Conservation (phyloP, 2,113 vertebrate genomes). For the Sardina pilchardus region DNA sequence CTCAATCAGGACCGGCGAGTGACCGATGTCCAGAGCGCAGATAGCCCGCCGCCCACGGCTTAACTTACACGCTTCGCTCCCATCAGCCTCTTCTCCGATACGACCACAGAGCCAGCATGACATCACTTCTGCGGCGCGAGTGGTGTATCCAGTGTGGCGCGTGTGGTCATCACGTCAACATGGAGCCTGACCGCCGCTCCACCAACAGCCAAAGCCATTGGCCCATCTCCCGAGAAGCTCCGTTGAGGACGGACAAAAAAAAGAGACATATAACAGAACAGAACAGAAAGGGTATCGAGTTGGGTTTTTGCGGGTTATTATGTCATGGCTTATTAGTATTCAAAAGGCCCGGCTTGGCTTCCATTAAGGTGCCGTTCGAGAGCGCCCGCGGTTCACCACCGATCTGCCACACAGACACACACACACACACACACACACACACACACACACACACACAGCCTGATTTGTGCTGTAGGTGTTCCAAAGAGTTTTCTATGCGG, state of each 20-base stretch:
- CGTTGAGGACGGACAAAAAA: constrained; percentile 54
- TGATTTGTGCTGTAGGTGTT: constrained; percentile 53
- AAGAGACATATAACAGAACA: constrained; percentile 53
- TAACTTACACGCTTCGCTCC: constrained; percentile 35
- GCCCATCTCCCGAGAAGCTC: constrained; percentile 60
- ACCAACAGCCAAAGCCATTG: constrained; percentile 55
- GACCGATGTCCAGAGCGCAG: constrained; percentile 21
- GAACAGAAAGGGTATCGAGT: constrained; percentile 63
- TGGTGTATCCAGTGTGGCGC: constrained; percentile 50
- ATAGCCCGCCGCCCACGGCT: constrained; percentile 38
- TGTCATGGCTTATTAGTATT: constrained; percentile 74
- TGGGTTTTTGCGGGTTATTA: constrained; percentile 65
- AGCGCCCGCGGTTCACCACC: constrained; percentile 50
- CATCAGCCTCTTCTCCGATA: constrained; percentile 12
- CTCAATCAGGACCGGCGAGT: constrained; percentile 42
- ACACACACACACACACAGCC: not conserved
- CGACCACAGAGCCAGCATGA: constrained; percentile 50
- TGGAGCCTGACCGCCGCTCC: constrained; percentile 8
- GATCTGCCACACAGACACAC: not conserved
- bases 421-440: not conserved
- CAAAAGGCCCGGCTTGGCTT: constrained; percentile 61
- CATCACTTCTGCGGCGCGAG: constrained; percentile 56
- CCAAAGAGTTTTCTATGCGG: constrained; percentile 59
- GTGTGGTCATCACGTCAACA: constrained; percentile 55
- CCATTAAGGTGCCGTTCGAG: constrained; percentile 60